Percentiles rank a stretch among this genome's conserved stretches.
Conservation (phyloP, 2,113 vertebrate species). For the Osmerus eperlanus region DNA sequence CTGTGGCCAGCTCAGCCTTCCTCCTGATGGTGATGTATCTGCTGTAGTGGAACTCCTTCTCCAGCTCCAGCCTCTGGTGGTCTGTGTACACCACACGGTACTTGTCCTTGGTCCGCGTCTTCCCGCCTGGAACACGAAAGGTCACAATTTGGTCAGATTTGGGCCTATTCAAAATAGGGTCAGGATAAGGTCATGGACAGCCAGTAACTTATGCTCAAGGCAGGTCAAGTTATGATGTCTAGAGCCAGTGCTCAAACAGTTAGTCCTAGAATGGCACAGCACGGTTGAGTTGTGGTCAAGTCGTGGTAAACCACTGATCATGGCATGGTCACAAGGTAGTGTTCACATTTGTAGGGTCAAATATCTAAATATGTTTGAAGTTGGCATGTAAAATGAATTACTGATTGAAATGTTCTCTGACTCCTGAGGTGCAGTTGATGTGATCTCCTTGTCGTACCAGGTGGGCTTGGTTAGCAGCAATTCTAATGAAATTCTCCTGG, state of each 20-base stretch:
- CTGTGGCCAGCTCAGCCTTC: slow-evolving; percentile 85
- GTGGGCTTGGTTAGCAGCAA: too few species aligned
- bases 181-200: not conserved
- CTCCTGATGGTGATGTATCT: slow-evolving; percentile 95
- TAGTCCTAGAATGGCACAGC: too few species aligned
- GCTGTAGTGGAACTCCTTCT: slow-evolving; percentile 95
- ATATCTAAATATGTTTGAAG: too few species aligned
- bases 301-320: slow-evolving; percentile 16
- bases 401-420: too few species aligned
- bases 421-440: too few species aligned
- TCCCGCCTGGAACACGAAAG: slow-evolving; percentile 71
- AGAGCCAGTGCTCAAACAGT: too few species aligned
- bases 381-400: too few species aligned
- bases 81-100: slow-evolving; percentile 95
- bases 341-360: slow-evolving; percentile 4
- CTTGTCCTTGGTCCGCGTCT: slow-evolving; percentile 95
- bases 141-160: not conserved
- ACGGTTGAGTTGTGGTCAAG: not conserved
- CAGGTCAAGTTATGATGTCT: not conserved
- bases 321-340: slow-evolving; percentile 39
- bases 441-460: too few species aligned
- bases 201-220: not conserved
- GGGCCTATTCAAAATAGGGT: not conserved
- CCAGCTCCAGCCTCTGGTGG: slow-evolving; percentile 89
- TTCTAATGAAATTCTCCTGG: too few species aligned